Evolutionary conservation across 2,113 vertebrate genomes (phyloP).

Genomic region (Terrapene triunguis): DNA sequence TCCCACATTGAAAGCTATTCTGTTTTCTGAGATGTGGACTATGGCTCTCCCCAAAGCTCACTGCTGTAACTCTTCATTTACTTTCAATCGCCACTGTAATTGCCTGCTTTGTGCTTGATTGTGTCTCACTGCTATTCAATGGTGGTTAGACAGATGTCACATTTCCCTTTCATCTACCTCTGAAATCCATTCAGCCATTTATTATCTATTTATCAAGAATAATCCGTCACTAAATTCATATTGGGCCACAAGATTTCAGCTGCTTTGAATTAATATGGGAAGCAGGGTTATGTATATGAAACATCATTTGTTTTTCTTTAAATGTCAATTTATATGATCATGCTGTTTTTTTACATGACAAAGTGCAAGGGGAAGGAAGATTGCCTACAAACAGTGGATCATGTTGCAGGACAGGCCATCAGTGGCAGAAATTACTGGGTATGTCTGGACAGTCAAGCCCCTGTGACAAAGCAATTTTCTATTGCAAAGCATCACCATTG

Average conservation of each 20-base stretch:
- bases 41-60: not conserved
- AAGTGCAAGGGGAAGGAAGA: not conserved
- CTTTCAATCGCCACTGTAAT: constrained; percentile 21
- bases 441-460: not conserved
- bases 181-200: too few species aligned
- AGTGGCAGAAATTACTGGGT: not conserved
- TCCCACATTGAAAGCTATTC: not conserved
- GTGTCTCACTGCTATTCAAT: not conserved
- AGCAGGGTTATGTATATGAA: not conserved
- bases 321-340: not conserved
- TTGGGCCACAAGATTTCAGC: not conserved
- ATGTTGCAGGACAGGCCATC: not conserved
- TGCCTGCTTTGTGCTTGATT: not conserved
- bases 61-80: constrained; percentile 8
- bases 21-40: not conserved
- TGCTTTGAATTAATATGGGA: not conserved
- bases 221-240: not conserved
- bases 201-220: not conserved
- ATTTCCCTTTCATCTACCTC: not conserved
- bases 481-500: not conserved
- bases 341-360: not conserved
- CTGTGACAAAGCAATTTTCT: not conserved
- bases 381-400: not conserved
- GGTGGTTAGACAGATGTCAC: not conserved
- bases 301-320: not conserved